These are phyloP conservation scores for Phrynosoma platyrhinos DNA, from an alignment of 2,113 vertebrate species.

Conservation along the genomic window DNA sequence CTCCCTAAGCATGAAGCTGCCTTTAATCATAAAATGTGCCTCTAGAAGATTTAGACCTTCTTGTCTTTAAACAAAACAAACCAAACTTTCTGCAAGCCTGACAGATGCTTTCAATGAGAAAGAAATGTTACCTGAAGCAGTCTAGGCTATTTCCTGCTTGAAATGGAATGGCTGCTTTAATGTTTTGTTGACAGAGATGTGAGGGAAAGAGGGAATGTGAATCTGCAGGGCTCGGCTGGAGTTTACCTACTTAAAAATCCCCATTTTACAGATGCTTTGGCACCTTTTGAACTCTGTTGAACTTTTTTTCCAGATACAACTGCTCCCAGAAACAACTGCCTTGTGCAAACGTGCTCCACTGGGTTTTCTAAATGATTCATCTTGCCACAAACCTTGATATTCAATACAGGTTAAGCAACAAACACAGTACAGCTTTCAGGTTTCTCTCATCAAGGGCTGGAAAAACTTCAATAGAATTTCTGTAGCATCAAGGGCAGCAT, in stretches of 20 bases:
- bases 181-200: slow-evolving; percentile 34
- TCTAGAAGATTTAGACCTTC: not conserved
- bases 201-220: not conserved
- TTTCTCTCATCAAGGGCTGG: slow-evolving; percentile 44
- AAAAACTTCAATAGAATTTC: slow-evolving; percentile 71
- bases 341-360: slow-evolving; percentile 40
- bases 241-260: slow-evolving; percentile 27
- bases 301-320: slow-evolving; percentile 48
- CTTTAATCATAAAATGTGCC: not conserved
- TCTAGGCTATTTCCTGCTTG: slow-evolving; percentile 7
- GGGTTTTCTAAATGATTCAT: slow-evolving; percentile 59
- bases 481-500: slow-evolving; percentile 35
- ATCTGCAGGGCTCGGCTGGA: slow-evolving; percentile 15
- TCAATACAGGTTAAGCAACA: slow-evolving; percentile 59
- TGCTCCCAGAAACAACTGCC: slow-evolving; percentile 47
- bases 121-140: slow-evolving; percentile 14
- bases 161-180: slow-evolving; percentile 8
- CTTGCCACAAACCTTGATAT: slow-evolving; percentile 59
- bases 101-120: slow-evolving; percentile 36
- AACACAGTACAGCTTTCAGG: slow-evolving; percentile 46
- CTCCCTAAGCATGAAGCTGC: not conserved
- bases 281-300: slow-evolving; percentile 59
- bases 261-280: slow-evolving; percentile 39
- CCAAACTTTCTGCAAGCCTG: not conserved
- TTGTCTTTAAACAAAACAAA: not conserved